Percentiles rank a stretch among this genome's conserved stretches.
Evolutionary conservation across 2,888 invertebrate species (phyloP).

Genomic region (Netelia virgata): DNA sequence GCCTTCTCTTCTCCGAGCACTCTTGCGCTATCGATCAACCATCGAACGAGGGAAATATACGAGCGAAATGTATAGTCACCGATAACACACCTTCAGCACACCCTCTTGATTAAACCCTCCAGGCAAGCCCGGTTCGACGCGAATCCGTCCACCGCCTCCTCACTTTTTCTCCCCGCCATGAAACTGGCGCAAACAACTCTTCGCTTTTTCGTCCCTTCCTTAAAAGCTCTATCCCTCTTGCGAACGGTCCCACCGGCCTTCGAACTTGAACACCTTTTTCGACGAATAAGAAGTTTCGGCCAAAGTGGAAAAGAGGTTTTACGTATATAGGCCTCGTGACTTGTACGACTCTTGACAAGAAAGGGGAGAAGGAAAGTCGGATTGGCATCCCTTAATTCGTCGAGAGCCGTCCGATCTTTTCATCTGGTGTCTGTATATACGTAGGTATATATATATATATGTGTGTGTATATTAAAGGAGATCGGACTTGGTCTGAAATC

Average conservation of each 20-base stretch:
- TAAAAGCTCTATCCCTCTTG: background rate
- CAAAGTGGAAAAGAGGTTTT: constrained; percentile 36
- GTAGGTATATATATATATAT: background rate
- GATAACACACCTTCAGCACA: constrained; percentile 76
- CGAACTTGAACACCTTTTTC: constrained; percentile 43
- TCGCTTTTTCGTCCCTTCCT: background rate
- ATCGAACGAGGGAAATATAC: constrained; percentile 7
- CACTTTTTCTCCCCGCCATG: constrained; percentile 2
- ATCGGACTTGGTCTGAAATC: constrained; percentile 49
- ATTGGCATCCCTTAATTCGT: constrained; percentile 48
- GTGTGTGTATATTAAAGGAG: constrained; percentile 1
- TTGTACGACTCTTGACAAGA: constrained; percentile 7
- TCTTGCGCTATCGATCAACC: constrained; percentile 40
- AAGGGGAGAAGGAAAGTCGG: background rate
- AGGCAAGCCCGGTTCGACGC: constrained; percentile 64
- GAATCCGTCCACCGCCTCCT: constrained; percentile 1
- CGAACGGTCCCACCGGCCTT: constrained; percentile 43
- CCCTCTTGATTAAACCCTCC: constrained; percentile 80
- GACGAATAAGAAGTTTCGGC: constrained; percentile 44
- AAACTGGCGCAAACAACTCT: background rate
- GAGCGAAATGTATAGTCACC: constrained; percentile 70
- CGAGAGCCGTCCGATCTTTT: constrained; percentile 48
- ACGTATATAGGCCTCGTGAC: background rate
- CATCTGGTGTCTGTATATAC: background rate
- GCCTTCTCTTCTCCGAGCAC: background rate